A percentile compares a stretch with the other conserved stretches of the same genome.
phyloP scores from a whole-genome alignment of 2,888 invertebrate species.

The Lepeophtheirus nordmannii region DNA sequence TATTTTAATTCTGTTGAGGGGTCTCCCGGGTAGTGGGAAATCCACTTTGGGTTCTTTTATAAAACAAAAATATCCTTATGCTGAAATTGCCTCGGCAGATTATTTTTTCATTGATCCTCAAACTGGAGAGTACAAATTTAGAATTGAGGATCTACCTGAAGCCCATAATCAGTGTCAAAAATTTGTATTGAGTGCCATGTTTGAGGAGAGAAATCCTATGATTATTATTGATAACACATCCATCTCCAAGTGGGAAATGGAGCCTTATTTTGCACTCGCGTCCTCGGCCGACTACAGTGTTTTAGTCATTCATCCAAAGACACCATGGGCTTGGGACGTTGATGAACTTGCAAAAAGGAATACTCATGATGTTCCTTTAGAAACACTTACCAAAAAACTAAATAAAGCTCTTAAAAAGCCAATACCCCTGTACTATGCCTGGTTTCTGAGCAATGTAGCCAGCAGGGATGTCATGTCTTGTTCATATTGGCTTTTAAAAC shows the following conservation, averaged over 20 bases:
- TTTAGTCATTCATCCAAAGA: constrained; percentile 7
- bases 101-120: constrained; percentile 12
- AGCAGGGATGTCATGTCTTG: background rate
- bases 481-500: background rate
- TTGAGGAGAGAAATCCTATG: background rate
- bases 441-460: background rate
- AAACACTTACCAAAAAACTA: constrained; percentile 2
- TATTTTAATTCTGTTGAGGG: constrained; percentile 2
- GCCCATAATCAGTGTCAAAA: constrained; percentile 16
- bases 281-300: constrained; percentile 2
- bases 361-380: constrained; percentile 2
- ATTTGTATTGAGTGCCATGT: background rate
- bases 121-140: constrained; percentile 10
- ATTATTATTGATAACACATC: constrained; percentile 15
- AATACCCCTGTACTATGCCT: constrained; percentile 13
- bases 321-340: constrained; percentile 9
- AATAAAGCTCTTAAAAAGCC: background rate
- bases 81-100: constrained; percentile 2
- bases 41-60: constrained; percentile 8
- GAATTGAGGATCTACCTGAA: background rate
- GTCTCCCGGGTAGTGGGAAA: constrained; percentile 15
- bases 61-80: background rate
- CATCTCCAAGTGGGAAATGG: constrained; percentile 15
- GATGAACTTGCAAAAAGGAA: constrained; percentile 1
- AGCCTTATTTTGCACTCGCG: constrained; percentile 7